phyloP scores from a whole-genome alignment of 1,140 invertebrate genomes.

The Ips nitidus region DNA sequence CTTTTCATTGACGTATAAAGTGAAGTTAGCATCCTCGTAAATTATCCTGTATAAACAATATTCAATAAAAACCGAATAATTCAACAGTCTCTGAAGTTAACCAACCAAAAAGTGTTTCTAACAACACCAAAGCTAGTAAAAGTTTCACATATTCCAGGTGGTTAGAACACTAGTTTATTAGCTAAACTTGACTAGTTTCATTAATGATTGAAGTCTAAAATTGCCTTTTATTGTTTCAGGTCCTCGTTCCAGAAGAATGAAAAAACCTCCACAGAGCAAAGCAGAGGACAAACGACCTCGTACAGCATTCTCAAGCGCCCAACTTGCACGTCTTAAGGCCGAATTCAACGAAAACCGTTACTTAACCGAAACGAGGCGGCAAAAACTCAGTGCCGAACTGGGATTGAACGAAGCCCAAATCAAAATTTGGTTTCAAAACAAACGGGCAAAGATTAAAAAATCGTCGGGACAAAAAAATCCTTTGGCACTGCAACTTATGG shows the following conservation, averaged over 20 bases:
- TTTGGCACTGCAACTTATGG: constrained; percentile 85
- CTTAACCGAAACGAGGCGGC: constrained; percentile 84
- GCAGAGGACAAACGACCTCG: constrained; percentile 92
- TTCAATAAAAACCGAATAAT: no score
- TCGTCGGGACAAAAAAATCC: constrained; percentile 79
- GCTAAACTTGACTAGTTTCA: no score
- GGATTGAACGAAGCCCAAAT: constrained; percentile 93
- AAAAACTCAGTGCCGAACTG: constrained; percentile 82
- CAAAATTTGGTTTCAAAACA: constrained; percentile 97
- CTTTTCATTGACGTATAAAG: no score
- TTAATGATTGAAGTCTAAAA: no score
- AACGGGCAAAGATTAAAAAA: constrained; percentile 94
- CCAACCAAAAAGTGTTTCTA: no score
- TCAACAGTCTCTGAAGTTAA: no score
- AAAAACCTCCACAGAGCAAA: constrained; percentile 58
- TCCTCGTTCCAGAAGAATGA: constrained; percentile 83
- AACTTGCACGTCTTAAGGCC: constrained; percentile 86
- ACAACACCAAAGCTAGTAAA: no score
- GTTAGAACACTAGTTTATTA: no score
- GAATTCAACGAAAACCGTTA: constrained; percentile 93
- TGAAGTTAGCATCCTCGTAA: no score
- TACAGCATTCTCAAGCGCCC: constrained; percentile 96
- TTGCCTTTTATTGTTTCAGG: constrained; percentile 62
- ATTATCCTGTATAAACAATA: no score
- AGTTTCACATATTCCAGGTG: no score